Evolutionary conservation across 2,797 vertebrate species (phyloP).

Genomic region (Bovichtus diacanthus): DNA sequence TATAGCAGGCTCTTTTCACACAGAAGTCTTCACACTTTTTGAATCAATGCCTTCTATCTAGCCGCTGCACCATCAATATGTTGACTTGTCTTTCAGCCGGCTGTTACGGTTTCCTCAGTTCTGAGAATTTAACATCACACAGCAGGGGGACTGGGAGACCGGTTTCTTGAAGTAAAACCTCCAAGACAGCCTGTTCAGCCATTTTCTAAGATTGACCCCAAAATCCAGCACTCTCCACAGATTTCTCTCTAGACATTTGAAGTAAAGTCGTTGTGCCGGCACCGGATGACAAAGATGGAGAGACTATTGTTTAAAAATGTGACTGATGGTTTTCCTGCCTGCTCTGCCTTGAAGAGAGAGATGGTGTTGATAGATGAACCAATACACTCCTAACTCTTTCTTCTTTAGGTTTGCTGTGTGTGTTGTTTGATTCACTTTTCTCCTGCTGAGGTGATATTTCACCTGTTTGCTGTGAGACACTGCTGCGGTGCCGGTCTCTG

Average conservation of each 20-base stretch:
- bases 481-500: constrained; percentile 41
- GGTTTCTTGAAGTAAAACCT: constrained; percentile 53
- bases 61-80: constrained; percentile 59
- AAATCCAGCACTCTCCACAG: constrained; percentile 64
- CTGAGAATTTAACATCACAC: constrained; percentile 63
- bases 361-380: constrained; percentile 84
- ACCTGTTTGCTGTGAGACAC: constrained; percentile 61
- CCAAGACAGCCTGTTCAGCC: constrained; percentile 50
- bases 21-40: constrained; percentile 61
- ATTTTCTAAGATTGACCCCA: constrained; percentile 64
- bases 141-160: constrained; percentile 49
- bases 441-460: constrained; percentile 76
- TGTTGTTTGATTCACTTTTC: constrained; percentile 80
- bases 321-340: constrained; percentile 85
- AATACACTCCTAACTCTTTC: constrained; percentile 73
- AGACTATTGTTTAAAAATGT: constrained; percentile 82
- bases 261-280: constrained; percentile 78
- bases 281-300: constrained; percentile 80
- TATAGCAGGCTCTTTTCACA: constrained; percentile 69
- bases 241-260: constrained; percentile 81
- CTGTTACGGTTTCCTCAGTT: constrained; percentile 56
- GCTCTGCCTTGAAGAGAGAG: constrained; percentile 76
- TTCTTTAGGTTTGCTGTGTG: constrained; percentile 74
- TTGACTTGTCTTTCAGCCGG: constrained; percentile 55
- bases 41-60: constrained; percentile 68